phyloP scores from a whole-genome alignment of 1,140 invertebrate genomes.

The Prorops nasuta region DNA sequence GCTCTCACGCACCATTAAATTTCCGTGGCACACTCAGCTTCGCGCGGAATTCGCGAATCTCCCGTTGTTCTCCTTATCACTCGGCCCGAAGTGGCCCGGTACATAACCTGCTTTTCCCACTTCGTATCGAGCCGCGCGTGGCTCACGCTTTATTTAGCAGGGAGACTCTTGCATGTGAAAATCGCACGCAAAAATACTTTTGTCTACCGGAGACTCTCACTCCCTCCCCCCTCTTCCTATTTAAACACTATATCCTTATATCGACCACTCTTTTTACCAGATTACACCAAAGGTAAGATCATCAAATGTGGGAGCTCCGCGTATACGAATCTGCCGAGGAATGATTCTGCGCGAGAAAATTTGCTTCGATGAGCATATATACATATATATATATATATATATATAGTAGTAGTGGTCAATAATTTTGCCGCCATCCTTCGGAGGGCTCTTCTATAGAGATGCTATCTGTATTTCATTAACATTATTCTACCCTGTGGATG shows the following conservation, averaged over 20 bases:
- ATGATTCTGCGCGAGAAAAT: background rate
- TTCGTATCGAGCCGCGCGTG: slow-evolving; percentile 25
- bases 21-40: slow-evolving; percentile 3
- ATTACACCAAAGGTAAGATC: no score
- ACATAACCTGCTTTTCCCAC: slow-evolving; percentile 28
- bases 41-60: slow-evolving; percentile 21
- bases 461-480: slow-evolving; percentile 58
- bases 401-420: no score
- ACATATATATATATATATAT: no score
- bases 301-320: no score
- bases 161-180: background rate
- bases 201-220: slow-evolving; percentile 13
- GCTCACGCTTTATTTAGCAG: slow-evolving; percentile 39
- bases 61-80: slow-evolving; percentile 23
- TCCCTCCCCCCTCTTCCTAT: background rate
- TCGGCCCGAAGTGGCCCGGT: slow-evolving; percentile 12
- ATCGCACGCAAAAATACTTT: slow-evolving; percentile 18
- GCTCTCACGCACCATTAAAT: slow-evolving; percentile 26
- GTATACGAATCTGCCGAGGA: background rate
- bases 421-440: background rate
- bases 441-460: slow-evolving; percentile 49
- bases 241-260: no score
- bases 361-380: background rate
- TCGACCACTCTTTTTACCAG: no score
- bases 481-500: slow-evolving; percentile 47